These are phyloP conservation scores for Leuciscus waleckii DNA, from an alignment of 2,797 vertebrate genomes.

Conservation along the genomic window DNA sequence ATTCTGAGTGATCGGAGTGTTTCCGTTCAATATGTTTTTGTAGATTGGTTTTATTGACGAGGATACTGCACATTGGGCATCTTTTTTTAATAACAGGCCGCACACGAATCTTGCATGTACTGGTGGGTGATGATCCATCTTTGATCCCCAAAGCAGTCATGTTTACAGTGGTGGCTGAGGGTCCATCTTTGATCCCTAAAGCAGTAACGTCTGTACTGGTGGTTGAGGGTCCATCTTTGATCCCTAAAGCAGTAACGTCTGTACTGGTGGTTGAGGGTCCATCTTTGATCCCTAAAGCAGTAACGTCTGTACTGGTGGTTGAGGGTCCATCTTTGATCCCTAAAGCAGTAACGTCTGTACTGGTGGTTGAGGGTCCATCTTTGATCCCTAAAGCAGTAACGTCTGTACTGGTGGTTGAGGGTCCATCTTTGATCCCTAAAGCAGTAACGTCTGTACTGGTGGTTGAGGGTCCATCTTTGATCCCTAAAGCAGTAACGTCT, in stretches of 20 bases:
- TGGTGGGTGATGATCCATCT: background rate
- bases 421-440: background rate
- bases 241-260: background rate
- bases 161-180: background rate
- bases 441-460: background rate
- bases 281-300: too few relatives aligned
- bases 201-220: background rate
- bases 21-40: conserved; percentile 43
- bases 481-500: background rate
- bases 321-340: too few relatives aligned
- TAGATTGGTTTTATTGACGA: conserved; percentile 37
- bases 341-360: too few relatives aligned
- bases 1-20: conserved; percentile 10
- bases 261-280: too few relatives aligned
- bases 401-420: background rate
- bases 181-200: background rate
- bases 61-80: conserved; percentile 27
- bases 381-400: background rate
- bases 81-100: conserved; percentile 22
- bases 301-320: too few relatives aligned
- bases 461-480: background rate
- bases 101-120: background rate
- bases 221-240: background rate
- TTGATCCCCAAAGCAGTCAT: background rate
- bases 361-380: background rate